Base-by-base conservation (phyloP, 2,888 invertebrate species). In the Pyrocoelia pectoralis region DNA sequence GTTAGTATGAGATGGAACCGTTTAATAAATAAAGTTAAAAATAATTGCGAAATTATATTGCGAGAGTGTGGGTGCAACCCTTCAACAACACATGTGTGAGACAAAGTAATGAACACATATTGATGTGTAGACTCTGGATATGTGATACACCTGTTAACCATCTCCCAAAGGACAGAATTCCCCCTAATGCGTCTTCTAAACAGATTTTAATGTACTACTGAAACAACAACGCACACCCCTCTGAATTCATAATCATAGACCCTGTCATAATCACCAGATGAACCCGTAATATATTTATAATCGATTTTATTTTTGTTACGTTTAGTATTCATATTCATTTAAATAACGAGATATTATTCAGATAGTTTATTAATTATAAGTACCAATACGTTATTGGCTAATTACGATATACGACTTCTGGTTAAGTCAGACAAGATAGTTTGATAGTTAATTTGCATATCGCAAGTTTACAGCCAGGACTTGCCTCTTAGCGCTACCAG, bases 191-290 rank as follows among this genome's bases (percentile, higher is more conserved):
- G 74, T 74, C 69, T 76, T 77, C 81, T 83, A 84, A 84, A 84
- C 84, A 83, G 83, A 84, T 84, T 84, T 84, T 84, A 84, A 84
- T 84, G 82, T 82, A 77, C 75, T 78, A 76, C 75, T 74, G 77
- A 78, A 79, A 78, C 78, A 78, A 79, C 76, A 78, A 78, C 76
- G 76, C 73, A 74, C 77, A 49, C 59, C 64, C 60, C 59, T 66
- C 68, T 52, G 58, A 56, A 60, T 68, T 68, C 65, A 66, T 68
- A 70, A 68, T 66, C 67, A 64, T 61, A 65, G 59, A 67, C 67
- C 64, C 65, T 61, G 59, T 65, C 63, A 65, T 62, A 63, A 69
- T 65, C 68, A 61, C 58, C 67, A 62, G 66, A 61, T 62, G 56
- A 65, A 61, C 60, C 54, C 64, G 64, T 33, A 54, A 48, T 49